Base-by-base conservation (phyloP, 2,888 invertebrate species). In the Heliconius erato region DNA sequence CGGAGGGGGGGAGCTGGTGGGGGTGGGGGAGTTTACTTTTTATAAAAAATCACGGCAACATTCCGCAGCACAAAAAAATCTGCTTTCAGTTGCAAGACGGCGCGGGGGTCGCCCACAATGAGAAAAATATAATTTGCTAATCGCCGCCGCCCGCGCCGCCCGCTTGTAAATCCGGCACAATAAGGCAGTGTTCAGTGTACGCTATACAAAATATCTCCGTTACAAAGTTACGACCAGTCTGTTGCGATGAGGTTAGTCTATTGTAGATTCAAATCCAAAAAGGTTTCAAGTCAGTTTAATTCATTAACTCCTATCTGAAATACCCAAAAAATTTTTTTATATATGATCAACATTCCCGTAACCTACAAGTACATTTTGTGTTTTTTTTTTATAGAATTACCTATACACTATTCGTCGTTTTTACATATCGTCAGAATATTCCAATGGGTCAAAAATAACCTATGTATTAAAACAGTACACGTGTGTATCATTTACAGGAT, bases 231-330 rank as follows among this genome's bases (percentile, higher is more conserved):
- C 93, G 90, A 92, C 92, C 95, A 95, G 95, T 95, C 95, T 95
- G 95, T 95, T 94, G 92, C 94, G 90, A 92, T 95, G 95, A 95
- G 95, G 94, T 95, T 89, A 88, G 87, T 88, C 94, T 95, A 95
- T 95, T 95, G 95, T 95, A 95, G 94, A 95, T 95, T 95, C 95
- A 95, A 95, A 95, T 95, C 95, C 95, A 95, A 95, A 95, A 95
- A 92, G 91, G 93, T 95, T 63, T 94, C 92, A 90, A 94, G 93
- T 95, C 93, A 92, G 91, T 94, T 86, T 90, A 91, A 91, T 94
- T 94, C 93, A 91, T 93, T 93, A 93, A 93, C 90, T 92, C 93
- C 93, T 95, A 95, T 93, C 89, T 93, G 94, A 94, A 92, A 94
- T 94, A 95, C 93, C 92, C 94, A 93, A 91, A 90, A 88, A 85